These are phyloP conservation scores for Panurus biarmicus DNA, from an alignment of 2,113 vertebrate genomes.

Conservation along the genomic window DNA sequence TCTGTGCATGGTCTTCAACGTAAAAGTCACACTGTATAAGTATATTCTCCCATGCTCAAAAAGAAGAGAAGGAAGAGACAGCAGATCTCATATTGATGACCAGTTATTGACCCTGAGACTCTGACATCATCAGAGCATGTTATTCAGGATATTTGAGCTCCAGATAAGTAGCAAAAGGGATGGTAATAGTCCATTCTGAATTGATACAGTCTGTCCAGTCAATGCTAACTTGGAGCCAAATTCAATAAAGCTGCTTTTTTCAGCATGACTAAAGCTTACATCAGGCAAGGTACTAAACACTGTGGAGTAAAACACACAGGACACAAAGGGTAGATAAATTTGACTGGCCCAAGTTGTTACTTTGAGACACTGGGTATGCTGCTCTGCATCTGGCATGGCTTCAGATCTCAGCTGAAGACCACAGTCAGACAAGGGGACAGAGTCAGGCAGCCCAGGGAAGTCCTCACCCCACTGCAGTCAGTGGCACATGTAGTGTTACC, in stretches of 20 bases:
- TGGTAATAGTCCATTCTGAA: background rate
- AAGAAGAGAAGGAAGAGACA: background rate
- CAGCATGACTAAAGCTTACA: background rate
- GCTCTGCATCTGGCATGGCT: background rate
- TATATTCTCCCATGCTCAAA: background rate
- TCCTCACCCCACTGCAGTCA: background rate
- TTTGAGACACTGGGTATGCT: background rate
- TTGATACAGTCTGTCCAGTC: background rate
- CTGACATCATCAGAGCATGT: background rate
- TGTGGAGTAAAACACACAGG: background rate
- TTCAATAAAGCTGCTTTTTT: slow-evolving; percentile 26
- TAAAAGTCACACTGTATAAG: background rate
- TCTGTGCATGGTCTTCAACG: background rate
- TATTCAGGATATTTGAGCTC: background rate
- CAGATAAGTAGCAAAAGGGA: background rate
- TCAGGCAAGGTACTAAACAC: background rate
- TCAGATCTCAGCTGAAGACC: background rate
- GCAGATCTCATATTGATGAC: background rate
- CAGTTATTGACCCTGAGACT: background rate
- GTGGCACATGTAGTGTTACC: background rate
- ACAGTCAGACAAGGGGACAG: background rate
- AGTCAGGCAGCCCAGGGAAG: background rate
- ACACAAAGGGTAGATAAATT: background rate
- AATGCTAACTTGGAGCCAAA: slow-evolving; percentile 16
- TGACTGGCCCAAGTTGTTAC: background rate